Evolutionary conservation across 2,888 invertebrate genomes (phyloP).

Genomic region (Drosophila maculinotata): DNA sequence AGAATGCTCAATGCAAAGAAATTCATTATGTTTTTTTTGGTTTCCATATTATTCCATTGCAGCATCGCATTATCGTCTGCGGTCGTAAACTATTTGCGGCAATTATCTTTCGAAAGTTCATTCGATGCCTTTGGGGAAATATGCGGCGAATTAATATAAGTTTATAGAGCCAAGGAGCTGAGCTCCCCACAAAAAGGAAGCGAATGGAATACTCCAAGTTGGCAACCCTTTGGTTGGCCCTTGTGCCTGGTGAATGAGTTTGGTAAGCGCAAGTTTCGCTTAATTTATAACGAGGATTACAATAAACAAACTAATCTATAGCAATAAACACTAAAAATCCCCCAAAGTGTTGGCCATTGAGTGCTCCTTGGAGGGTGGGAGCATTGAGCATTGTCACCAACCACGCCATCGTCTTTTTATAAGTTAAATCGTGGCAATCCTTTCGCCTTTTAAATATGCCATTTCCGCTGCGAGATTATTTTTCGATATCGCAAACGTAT

Average conservation of each 20-base stretch:
- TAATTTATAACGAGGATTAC: conserved; percentile 83
- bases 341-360: conserved; percentile 68
- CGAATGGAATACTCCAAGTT: conserved; percentile 14
- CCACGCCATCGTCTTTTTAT: conserved; percentile 60
- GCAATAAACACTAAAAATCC: conserved; percentile 83
- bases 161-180: conserved; percentile 43
- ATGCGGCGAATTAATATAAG: conserved; percentile 59
- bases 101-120: conserved; percentile 76
- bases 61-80: conserved; percentile 62
- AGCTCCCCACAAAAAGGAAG: conserved; percentile 3
- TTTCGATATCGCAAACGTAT: conserved; percentile 75
- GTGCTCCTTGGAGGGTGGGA: conserved; percentile 19
- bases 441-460: conserved; percentile 78
- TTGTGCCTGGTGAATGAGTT: conserved; percentile 56
- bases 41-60: conserved; percentile 12
- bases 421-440: conserved; percentile 79
- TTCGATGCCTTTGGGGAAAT: conserved; percentile 74
- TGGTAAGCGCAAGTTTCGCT: conserved; percentile 72
- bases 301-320: conserved; percentile 84
- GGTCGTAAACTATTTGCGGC: conserved; percentile 78
- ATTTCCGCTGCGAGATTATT: conserved; percentile 80
- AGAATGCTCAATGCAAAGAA: not conserved
- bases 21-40: conserved; percentile 1
- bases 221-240: conserved; percentile 50
- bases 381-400: conserved; percentile 48